Base-by-base conservation (phyloP, 2,888 invertebrate species). In the Latrodectus elegans region DNA sequence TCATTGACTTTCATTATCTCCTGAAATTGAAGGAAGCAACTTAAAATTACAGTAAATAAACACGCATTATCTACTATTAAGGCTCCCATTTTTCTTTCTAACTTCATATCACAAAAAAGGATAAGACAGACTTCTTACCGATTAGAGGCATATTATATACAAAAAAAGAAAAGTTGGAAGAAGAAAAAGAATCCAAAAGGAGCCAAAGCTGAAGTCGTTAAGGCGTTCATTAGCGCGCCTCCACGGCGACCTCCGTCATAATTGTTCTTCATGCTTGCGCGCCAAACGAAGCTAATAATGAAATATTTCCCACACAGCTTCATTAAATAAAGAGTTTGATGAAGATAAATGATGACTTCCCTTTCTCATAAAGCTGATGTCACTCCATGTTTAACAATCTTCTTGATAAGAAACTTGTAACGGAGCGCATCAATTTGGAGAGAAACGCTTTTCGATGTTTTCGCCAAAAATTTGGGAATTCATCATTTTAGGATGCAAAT, bases 261-360 rank as follows among this genome's bases (percentile, higher is more conserved):
- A 84, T 78, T 84, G 78, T 84, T 67, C 67, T 76, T 64, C 76
- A 64, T 22, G 71, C 51, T n/a, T n/a, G 52, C 17, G 71, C 49
- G 17, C 77, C 71, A 84, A 84, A 78, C 65, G 78, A 73, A 78
- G 84, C 68, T 84, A 84, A 84, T 84, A 84, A 84, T 78, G 84
- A 65, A 65, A 78, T n/a, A 67, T 73, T 65, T 84, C 73, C 67
- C 65, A 55, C 72, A 72, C 38, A 55, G 55, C 67, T 73, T 77
- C 84, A 78, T 78, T 84, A 78, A 82, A 77, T 84, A 72, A 67
- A 52, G 72, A 77, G 15, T 84, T 73, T 84, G 84, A 84, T 65
- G 84, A 84, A 84, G 84, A 84, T 84, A 55, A 38, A 84, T 84
- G 72, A 55, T 17, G 73, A 22, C 74, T 53, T 4, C n/a, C 22